Percentiles rank a stretch among this genome's conserved stretches.
Conservation (phyloP, 2,113 vertebrate genomes). For the Bubo bubo region DNA sequence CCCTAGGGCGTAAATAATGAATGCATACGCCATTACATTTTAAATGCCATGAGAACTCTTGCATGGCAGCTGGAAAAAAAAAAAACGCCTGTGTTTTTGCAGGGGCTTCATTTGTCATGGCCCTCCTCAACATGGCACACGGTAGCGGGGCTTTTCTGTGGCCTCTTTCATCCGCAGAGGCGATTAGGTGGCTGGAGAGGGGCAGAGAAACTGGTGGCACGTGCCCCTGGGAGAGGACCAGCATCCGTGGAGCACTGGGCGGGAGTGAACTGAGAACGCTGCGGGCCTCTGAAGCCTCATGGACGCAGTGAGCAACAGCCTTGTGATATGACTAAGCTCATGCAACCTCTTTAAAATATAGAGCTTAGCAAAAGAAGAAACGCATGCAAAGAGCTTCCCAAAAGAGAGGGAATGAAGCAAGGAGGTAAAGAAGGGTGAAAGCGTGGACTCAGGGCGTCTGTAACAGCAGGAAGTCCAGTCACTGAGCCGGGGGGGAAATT, state of each 20-base stretch:
- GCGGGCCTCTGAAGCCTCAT: not conserved
- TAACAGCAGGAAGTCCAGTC: not conserved
- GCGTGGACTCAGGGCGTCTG: accelerated
- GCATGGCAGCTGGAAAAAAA: not conserved
- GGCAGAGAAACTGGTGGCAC: not conserved
- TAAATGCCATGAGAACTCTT: not conserved
- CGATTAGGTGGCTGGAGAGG: not conserved
- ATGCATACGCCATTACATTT: not conserved
- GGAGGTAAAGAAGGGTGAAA: not conserved
- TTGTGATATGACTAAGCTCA: not conserved
- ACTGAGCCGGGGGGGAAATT: not conserved
- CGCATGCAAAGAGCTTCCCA: not conserved
- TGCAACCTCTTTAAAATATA: not conserved
- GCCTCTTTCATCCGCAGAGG: not conserved
- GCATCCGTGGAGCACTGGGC: accelerated
- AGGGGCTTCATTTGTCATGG: not conserved
- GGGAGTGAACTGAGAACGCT: not conserved
- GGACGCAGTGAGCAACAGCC: not conserved
- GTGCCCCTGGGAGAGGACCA: not conserved
- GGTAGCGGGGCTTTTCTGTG: accelerated
- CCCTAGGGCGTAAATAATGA: not conserved
- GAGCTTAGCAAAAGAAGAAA: not conserved
- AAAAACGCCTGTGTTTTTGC: not conserved
- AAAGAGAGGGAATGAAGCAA: not conserved
- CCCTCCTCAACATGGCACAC: not conserved